Evolutionary conservation across 2,797 vertebrate genomes (phyloP), one percentile per base, ranked within the genome.

Genomic region (Anguilla megastoma): DNA sequence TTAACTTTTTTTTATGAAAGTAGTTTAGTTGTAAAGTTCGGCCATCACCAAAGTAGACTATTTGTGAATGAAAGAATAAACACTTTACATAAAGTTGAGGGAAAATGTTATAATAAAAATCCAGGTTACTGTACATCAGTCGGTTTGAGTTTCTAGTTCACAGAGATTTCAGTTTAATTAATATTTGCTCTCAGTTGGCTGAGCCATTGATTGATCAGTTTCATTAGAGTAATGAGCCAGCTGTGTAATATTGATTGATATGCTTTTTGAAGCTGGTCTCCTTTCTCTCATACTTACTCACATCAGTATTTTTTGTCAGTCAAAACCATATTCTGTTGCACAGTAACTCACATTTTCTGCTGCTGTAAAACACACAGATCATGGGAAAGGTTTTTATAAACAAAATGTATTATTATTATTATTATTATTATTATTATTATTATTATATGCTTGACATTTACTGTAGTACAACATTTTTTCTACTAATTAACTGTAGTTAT

Each of bases 201-300:
- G 69, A 36, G 12, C 27, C 33, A 76, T 76, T 18, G 30, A 76
- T 76, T 76, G 12, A 76, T 33, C 71, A 76, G 71, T 16, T 36
- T 76, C 30, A 33, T 76, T 36, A 76, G 10, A 33, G 71, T 76
- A 36, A 76, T 33, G 71, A 76, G 12, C 10, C 71, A 76, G 27
- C 14, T 76, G 33, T 12, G 30, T 76, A 76, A 16, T 76, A 76
- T 76, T 76, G 71, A 76, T 76, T 76, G 69, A 76, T 33, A 36
- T 76, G 30, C 69, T 33, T 71, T 71, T 30, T 33, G 30, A 71
- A 63, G 60, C 63, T 69, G 33, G 30, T 33, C 71, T 76, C 14
- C 71, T 76, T n/a, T 69, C 63, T 69, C 24, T 27, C 63, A 58
- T 18, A 18, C 52, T 63, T 24, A 6, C 24, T n/a, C 63, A 69